Conservation (phyloP, 2,888 invertebrate genomes). For the Drosophila eohydei region DNA sequence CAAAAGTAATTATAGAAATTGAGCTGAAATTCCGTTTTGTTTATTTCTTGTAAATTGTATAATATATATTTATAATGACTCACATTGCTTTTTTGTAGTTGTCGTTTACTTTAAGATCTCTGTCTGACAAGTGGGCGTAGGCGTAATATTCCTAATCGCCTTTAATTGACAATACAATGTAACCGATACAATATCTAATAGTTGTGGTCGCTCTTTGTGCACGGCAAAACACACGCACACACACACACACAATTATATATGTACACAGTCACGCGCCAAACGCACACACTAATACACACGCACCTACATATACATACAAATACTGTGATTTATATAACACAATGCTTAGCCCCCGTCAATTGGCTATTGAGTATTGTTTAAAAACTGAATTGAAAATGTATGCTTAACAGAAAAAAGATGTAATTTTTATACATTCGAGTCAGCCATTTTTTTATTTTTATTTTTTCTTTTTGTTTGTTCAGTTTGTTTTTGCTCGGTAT, state of each 20-base stretch:
- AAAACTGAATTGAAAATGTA: not conserved
- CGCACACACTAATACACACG: slow-evolving; percentile 26
- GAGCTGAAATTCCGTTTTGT: not conserved
- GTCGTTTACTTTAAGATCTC: slow-evolving; percentile 5
- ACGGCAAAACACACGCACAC: slow-evolving; percentile 28
- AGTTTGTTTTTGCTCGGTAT: slow-evolving; percentile 28
- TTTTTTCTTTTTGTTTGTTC: slow-evolving; percentile 24
- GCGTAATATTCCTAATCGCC: slow-evolving; percentile 40
- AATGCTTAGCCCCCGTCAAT: slow-evolving; percentile 47
- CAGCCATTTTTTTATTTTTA: slow-evolving; percentile 45
- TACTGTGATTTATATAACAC: slow-evolving; percentile 72
- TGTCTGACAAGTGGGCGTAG: slow-evolving; percentile 40
- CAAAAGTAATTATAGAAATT: slow-evolving; percentile 1
- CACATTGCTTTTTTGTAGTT: slow-evolving; percentile 58
- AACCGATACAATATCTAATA: slow-evolving; percentile 20
- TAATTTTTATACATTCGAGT: slow-evolving; percentile 21
- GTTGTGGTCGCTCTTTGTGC: slow-evolving; percentile 32
- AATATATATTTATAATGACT: slow-evolving; percentile 26
- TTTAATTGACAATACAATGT: slow-evolving; percentile 67
- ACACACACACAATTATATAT: slow-evolving; percentile 3
- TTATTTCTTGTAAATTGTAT: not conserved
- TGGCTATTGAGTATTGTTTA: slow-evolving; percentile 8
- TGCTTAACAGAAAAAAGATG: not conserved
- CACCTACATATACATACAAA: slow-evolving; percentile 32
- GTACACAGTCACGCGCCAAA: slow-evolving; percentile 30